These are phyloP conservation scores for Geotria australis DNA, from an alignment of 2,797 vertebrate species.

Conservation along the genomic window DNA sequence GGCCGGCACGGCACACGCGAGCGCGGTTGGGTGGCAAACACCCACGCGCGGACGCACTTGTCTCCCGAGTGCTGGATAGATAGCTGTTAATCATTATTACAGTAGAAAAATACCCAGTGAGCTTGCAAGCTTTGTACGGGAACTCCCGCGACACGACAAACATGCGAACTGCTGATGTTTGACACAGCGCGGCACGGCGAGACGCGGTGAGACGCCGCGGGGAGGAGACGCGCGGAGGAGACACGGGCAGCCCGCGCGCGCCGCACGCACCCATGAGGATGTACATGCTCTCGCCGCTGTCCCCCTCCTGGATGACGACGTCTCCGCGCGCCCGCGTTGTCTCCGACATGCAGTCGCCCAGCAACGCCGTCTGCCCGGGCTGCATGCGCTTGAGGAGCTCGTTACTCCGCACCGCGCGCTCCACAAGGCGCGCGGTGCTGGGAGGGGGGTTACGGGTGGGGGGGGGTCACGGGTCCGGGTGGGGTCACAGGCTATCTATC, in stretches of 20 bases:
- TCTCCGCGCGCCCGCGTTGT: slow-evolving; percentile 8
- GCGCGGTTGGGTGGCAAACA: no score
- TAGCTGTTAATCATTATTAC: no score
- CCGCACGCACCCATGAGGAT: slow-evolving; percentile 23
- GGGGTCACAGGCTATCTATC: no score
- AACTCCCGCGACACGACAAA: background rate
- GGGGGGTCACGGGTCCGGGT: no score
- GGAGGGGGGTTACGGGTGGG: no score
- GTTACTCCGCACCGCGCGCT: slow-evolving; percentile 24
- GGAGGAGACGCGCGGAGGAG: no score
- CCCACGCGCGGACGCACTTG: no score
- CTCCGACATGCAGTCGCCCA: slow-evolving; percentile 18
- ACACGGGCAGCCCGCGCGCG: no score
- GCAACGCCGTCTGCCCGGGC: slow-evolving; percentile 23
- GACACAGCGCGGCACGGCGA: background rate
- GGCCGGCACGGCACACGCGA: no score
- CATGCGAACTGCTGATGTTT: background rate
- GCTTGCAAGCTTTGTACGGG: no score
- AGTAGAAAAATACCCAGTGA: no score
- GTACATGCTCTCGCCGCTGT: slow-evolving; percentile 30
- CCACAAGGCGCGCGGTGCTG: slow-evolving; percentile 22
- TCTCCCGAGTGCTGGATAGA: no score
- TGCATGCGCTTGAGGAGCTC: slow-evolving; percentile 31
- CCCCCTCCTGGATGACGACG: slow-evolving; percentile 22
- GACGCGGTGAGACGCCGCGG: background rate